Evolutionary conservation across 2,797 vertebrate genomes (phyloP), one percentile per base, ranked within the genome.

Genomic region (Enteromius fasciolatus): DNA sequence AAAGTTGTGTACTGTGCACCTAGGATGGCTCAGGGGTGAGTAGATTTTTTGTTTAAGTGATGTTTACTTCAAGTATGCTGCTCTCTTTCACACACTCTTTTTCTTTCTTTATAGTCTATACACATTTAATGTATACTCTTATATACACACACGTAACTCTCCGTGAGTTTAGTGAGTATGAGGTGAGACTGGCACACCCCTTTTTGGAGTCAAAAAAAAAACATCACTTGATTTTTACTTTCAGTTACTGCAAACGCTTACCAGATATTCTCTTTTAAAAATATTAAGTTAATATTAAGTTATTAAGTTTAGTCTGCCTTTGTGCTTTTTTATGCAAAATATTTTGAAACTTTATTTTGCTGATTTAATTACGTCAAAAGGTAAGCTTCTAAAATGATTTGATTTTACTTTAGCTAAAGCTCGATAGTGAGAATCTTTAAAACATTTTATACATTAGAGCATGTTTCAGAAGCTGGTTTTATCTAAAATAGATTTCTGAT

Each of bases 281-380:
- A 18, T 2, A 10, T 12, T n/a, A n/a, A n/a, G n/a, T n/a, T n/a
- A n/a, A n/a, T n/a, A n/a, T n/a, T n/a, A n/a, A n/a, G n/a, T n/a
- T n/a, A n/a, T n/a, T n/a, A 72, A 18, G 0, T n/a, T 54, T 31
- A 31, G 28, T 73, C 3, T 73, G 10, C 31, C 33, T 52, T 33
- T 73, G 9, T 41, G 10, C 39, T 41, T 11, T 39, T 11, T 50
- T 8, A 1, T 20, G 18, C 54, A 20, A 36, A 74, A 54, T 33
- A 12, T 36, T 74, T 50, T 36, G 72, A 74, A 54, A 23, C 69
- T 11, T 31, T 9, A 1, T n/a, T n/a, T n/a, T 17, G 23, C 20
- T 68, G 66, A 41, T 23, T 68, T 74, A 31, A 74, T 17, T 7
- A 73, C n/a, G 50, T 74, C 18, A 36, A n/a, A 74, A 74, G 72